Evolutionary conservation across 2,797 vertebrate species (phyloP).

Genomic region (Aselliscus stoliczkanus): DNA sequence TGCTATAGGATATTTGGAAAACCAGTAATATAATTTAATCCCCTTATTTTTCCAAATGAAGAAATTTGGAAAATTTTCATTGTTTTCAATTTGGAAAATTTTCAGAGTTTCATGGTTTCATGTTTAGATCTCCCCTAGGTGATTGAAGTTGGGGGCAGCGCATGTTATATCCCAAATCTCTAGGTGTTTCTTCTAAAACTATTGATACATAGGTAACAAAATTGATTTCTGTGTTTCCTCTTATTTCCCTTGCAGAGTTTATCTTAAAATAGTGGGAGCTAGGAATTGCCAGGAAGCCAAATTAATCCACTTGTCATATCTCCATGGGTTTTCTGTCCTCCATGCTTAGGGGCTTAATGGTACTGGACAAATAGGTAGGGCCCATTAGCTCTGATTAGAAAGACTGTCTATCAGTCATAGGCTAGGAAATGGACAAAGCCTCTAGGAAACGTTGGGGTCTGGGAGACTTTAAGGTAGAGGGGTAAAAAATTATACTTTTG

Average conservation of each 20-base stretch:
- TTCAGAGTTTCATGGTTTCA: background rate
- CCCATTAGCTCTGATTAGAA: background rate
- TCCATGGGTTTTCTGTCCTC: background rate
- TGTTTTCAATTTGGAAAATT: no score
- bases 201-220: background rate
- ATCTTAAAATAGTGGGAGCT: background rate
- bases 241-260: background rate
- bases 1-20: background rate
- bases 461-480: background rate
- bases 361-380: background rate
- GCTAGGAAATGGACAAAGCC: background rate
- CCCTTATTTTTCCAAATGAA: background rate
- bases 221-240: background rate
- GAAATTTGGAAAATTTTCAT: no score
- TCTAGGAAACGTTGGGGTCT: background rate
- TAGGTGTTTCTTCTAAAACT: background rate
- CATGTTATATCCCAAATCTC: background rate
- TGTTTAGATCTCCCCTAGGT: background rate
- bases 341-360: background rate
- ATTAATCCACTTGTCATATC: background rate
- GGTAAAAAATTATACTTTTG: background rate
- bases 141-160: background rate
- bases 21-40: background rate
- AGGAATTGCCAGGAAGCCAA: background rate
- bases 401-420: background rate